These are phyloP conservation scores for Lasioglossum malachurum DNA, from an alignment of 2,888 invertebrate genomes.

Conservation along the genomic window DNA sequence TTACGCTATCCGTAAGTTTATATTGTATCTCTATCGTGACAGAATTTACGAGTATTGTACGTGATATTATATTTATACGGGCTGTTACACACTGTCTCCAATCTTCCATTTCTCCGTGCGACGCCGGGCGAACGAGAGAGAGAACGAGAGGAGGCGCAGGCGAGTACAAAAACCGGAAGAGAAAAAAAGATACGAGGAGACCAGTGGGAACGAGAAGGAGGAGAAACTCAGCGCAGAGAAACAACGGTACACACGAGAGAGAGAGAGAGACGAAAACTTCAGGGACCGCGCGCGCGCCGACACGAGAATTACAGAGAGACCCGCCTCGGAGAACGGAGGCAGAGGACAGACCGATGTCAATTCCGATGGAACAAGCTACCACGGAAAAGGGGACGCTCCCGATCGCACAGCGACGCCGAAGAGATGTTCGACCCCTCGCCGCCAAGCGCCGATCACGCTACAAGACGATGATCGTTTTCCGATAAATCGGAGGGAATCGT, in stretches of 20 bases:
- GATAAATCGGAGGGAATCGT: not conserved
- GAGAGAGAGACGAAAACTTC: not conserved
- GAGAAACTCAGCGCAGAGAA: not conserved
- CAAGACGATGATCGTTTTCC: not conserved
- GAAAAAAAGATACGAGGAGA: constrained; percentile 7
- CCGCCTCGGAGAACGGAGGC: not conserved
- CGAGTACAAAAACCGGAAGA: constrained; percentile 5
- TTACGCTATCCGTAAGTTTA: constrained; percentile 84
- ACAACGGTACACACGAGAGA: not conserved
- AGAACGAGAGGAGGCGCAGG: constrained; percentile 43
- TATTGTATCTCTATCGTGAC: constrained; percentile 79
- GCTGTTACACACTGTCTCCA: constrained; percentile 77
- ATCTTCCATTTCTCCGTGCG: constrained; percentile 73
- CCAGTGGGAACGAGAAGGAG: constrained; percentile 12
- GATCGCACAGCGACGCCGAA: not conserved
- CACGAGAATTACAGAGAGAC: not conserved
- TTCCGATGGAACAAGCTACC: not conserved
- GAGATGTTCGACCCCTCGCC: not conserved
- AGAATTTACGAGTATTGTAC: constrained; percentile 79
- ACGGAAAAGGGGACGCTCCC: not conserved
- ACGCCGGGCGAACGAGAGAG: constrained; percentile 63
- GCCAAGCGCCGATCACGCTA: not conserved
- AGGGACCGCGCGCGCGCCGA: not conserved
- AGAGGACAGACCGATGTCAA: not conserved
- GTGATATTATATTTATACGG: constrained; percentile 82